Evolutionary conservation across 2,888 invertebrate species (phyloP), one percentile per base, ranked within the genome.

Genomic region (Sympetrum striolatum): DNA sequence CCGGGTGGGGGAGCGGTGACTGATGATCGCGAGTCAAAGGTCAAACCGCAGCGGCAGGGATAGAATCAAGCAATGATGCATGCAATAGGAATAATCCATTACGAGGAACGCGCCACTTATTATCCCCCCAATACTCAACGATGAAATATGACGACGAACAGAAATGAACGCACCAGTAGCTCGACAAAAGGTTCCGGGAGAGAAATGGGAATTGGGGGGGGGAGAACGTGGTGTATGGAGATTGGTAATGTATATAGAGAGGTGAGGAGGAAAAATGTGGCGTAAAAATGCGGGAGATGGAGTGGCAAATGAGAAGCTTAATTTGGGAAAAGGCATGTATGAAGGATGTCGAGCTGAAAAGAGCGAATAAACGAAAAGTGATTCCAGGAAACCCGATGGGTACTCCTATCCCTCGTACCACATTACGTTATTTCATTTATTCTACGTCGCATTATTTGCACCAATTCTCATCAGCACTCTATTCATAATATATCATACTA

Each of bases 31-130:
- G 31, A 22, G 86, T 86, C 86, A 86, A 35, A 60, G 86, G 86
- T 86, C 37, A 86, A 86, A 60, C 86, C 60, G 60, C 60, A 37
- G 86, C 37, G 86, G 86, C 86, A 37, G 82, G 82, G 35, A 82
- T 25, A 82, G 82, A 82, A 86, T 60, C 53, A 53, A 25, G 60
- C 60, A 86, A 37, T 60, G 86, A 86, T 86, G 86, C 86, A 86
- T 86, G 86, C 86, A 86, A 86, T 86, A 60, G 86, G 86, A 86
- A 86, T 86, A 86, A 86, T 86, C 86, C 86, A 86, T 86, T 86
- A 86, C 58, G 86, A 22, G 86, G 58, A n/a, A 35, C 86, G 60
- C 37, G 60, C 35, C n/a, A 35, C 31, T 60, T 60, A 53, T 53
- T 82, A 35, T 22, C 60, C 86, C 12, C 39, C 86, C 86, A 86